Percentiles rank a stretch among this genome's conserved stretches.
phyloP scores from a whole-genome alignment of 2,113 vertebrate genomes.

The Malurus alboscapulatus region DNA sequence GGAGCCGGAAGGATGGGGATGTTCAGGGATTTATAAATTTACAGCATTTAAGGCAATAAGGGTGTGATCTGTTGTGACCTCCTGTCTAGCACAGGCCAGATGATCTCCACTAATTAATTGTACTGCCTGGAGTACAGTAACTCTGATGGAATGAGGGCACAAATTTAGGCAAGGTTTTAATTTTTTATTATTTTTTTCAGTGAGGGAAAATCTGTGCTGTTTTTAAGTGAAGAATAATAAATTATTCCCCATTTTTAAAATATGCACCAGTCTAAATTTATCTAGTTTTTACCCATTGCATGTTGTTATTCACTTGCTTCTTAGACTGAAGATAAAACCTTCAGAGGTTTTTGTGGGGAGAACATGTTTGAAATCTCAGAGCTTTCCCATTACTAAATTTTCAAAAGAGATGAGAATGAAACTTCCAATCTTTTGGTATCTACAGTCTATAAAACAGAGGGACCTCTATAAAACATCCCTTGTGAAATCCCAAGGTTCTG shows the following conservation, averaged over 20 bases:
- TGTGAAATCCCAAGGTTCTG: neutral
- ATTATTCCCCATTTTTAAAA: neutral
- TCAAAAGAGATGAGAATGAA: neutral
- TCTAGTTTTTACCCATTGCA: neutral
- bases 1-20: neutral
- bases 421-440: neutral
- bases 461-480: neutral
- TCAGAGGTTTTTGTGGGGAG: neutral
- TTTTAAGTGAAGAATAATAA: neutral
- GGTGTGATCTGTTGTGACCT: constrained; percentile 32
- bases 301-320: neutral
- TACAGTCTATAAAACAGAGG: neutral
- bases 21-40: constrained; percentile 26
- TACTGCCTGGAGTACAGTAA: neutral
- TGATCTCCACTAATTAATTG: constrained; percentile 49
- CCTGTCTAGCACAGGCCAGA: neutral
- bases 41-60: constrained; percentile 5
- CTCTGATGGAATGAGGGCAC: neutral
- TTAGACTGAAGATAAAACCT: neutral
- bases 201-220: neutral
- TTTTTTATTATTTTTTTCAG: neutral
- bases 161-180: neutral
- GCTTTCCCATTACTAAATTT: neutral
- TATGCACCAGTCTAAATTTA: neutral
- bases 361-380: neutral